These are phyloP conservation scores for Euphydryas editha DNA, from an alignment of 2,888 invertebrate species.

Conservation along the genomic window DNA sequence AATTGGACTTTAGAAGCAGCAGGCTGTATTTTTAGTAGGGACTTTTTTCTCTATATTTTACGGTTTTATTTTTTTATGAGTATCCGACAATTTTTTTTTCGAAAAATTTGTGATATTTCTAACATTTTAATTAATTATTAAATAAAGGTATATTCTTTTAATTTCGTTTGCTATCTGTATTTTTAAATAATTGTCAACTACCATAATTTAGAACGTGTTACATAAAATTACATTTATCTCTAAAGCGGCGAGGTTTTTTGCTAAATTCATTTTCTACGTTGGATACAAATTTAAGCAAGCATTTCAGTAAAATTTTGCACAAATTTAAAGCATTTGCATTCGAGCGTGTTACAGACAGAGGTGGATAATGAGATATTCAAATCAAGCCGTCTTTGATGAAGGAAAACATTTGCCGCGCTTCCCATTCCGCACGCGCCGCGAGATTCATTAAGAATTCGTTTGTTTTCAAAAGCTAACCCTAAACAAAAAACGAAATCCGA, in stretches of 20 bases:
- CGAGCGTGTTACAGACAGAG: slow-evolving; percentile 30
- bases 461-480: slow-evolving; percentile 51
- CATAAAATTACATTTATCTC: slow-evolving; percentile 6
- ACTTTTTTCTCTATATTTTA: slow-evolving; percentile 40
- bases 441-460: slow-evolving; percentile 64
- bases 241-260: slow-evolving; percentile 14
- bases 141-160: neutral
- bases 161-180: neutral
- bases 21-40: slow-evolving; percentile 42
- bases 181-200: neutral
- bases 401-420: slow-evolving; percentile 43
- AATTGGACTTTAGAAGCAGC: slow-evolving; percentile 75
- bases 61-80: slow-evolving; percentile 14
- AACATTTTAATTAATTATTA: neutral
- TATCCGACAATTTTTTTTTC: neutral
- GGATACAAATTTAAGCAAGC: slow-evolving; percentile 16
- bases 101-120: neutral
- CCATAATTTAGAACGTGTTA: slow-evolving; percentile 9
- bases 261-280: slow-evolving; percentile 8
- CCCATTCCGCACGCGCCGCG: slow-evolving; percentile 45
- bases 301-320: slow-evolving; percentile 24
- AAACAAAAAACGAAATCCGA: slow-evolving; percentile 52
- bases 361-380: slow-evolving; percentile 40
- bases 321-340: slow-evolving; percentile 35
- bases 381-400: slow-evolving; percentile 45